Evolutionary conservation across 2,888 invertebrate species (phyloP).

Genomic region (Trichopria drosophilae): DNA sequence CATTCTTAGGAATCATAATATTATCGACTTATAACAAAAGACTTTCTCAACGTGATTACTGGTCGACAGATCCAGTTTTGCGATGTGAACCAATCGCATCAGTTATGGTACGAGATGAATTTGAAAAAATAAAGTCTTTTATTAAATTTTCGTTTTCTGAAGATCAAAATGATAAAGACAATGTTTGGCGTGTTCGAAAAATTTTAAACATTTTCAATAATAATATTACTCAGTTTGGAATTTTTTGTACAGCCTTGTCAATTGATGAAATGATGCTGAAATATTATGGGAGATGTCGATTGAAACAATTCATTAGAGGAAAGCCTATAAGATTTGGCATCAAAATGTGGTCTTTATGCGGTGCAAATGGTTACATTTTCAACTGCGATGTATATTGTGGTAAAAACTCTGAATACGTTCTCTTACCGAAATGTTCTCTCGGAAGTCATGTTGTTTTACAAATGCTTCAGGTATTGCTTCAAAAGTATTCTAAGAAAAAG

Average conservation of each 20-base stretch:
- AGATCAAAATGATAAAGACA: slow-evolving; percentile 1
- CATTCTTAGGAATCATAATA: slow-evolving; percentile 2
- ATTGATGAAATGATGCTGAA: slow-evolving; percentile 14
- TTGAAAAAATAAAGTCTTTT: slow-evolving; percentile 3
- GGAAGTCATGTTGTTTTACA: slow-evolving; percentile 11
- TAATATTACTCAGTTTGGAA: slow-evolving; percentile 8
- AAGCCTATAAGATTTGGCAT: slow-evolving; percentile 7
- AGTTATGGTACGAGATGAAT: too few species aligned
- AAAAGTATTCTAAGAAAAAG: neutral
- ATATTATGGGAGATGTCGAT: slow-evolving; percentile 4
- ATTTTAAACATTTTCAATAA: slow-evolving; percentile 3
- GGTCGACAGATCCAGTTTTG: slow-evolving; percentile 3
- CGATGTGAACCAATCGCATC: too few species aligned
- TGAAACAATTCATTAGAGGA: slow-evolving; percentile 9
- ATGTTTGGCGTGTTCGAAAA: slow-evolving; percentile 5
- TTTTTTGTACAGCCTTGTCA: slow-evolving; percentile 5
- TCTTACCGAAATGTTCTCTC: slow-evolving; percentile 5
- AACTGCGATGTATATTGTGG: slow-evolving; percentile 22
- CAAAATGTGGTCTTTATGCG: slow-evolving; percentile 8
- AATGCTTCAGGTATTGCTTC: neutral
- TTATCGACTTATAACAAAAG: slow-evolving; percentile 5
- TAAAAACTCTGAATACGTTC: neutral
- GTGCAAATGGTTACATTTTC: slow-evolving; percentile 4
- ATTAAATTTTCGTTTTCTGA: neutral
- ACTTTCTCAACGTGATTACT: too few species aligned